Base-by-base conservation (phyloP, 1,140 invertebrate species). In the Hirudo medicinalis region DNA sequence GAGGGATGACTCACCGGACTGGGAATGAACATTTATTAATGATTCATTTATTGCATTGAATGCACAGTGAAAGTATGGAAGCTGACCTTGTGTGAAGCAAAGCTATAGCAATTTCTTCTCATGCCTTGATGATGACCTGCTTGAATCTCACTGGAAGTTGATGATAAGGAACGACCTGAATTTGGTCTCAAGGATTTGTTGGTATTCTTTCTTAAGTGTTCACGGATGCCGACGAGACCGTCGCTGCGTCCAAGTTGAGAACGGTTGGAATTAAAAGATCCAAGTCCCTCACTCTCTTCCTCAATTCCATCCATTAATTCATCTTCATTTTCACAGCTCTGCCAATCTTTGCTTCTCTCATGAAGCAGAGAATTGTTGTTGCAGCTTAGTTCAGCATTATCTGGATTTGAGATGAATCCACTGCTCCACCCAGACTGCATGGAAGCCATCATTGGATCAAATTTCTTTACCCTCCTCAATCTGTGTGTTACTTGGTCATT, bases 21-120 rank as follows among this genome's bases (percentile, higher is more conserved):
- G 57, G 13, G 22, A 63, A 63, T 25, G 19, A 63, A 63, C 3
- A 22, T 63, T 0, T 2, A 32, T 22, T 63, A 32, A 32, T 63
- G 13, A 13, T 22, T 63, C 5, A 25, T 22, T 63, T 4, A 25
- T 22, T 63, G 57, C 9, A 32, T 60, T 27, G 29, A 11, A 15
- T 63, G 57, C 6, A 63, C 0, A 11, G 57, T 63, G 29, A 63
- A 60, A 63, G 22, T n/a, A 25, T 6, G 19, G 22, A 32, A 22
- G 29, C 57, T 25, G 29, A 63, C 57, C 29, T 63, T 63, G 13
- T 63, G 57, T 13, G 57, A 63, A 25, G 57, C 29, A 32, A 63
- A 63, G 29, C 57, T 63, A 20, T 63, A 63, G 20, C 57, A 63
- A 32, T 63, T 63, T 32, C 57, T 63, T 63, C 57, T 63, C 22